phyloP scores from a whole-genome alignment of 2,113 vertebrate species.

The Psettodes erumei region DNA sequence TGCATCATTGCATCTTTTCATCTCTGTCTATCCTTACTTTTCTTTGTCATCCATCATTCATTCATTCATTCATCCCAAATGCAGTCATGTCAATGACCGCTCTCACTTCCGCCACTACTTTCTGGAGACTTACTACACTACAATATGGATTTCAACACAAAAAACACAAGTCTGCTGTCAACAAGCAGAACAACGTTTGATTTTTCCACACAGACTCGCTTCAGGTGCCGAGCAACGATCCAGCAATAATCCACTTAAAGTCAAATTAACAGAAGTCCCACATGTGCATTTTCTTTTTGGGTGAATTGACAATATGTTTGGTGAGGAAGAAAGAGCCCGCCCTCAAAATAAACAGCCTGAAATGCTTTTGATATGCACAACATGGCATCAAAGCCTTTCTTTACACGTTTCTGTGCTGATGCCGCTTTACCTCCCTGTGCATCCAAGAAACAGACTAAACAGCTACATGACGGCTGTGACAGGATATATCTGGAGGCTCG shows the following conservation, averaged over 20 bases:
- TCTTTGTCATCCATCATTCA: no score
- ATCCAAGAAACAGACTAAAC: neutral
- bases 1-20: slow-evolving; percentile 5
- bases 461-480: neutral
- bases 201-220: neutral
- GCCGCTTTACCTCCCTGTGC: neutral
- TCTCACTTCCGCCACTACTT: neutral
- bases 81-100: neutral
- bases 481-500: neutral
- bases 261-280: neutral
- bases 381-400: slow-evolving; percentile 11
- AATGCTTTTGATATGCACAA: slow-evolving; percentile 4
- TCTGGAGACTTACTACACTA: neutral
- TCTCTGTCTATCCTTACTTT: no score
- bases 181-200: neutral
- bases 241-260: neutral
- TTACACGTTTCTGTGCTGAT: neutral
- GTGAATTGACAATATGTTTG: neutral
- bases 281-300: neutral
- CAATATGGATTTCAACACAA: neutral
- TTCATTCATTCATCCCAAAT: neutral
- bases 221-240: no score
- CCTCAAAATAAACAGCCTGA: slow-evolving; percentile 12
- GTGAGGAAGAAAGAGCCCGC: neutral
- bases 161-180: neutral